These are phyloP conservation scores for Cyphomyrmex costatus DNA, from an alignment of 1,140 invertebrate species.

Conservation along the genomic window DNA sequence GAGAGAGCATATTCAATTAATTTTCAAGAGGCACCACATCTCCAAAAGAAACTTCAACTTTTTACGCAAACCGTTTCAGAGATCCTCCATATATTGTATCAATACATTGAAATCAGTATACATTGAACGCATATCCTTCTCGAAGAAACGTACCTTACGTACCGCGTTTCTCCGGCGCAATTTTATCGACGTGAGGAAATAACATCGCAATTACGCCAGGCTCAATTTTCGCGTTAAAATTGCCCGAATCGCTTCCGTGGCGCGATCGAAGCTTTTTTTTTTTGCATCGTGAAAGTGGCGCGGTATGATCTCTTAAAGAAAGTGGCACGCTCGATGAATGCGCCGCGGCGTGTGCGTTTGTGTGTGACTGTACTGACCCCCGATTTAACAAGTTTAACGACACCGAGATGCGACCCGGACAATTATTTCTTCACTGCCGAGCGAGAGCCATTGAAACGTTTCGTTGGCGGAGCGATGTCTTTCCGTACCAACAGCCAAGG, in stretches of 20 bases:
- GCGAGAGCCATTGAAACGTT: slow-evolving; percentile 64
- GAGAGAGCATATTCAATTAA: not conserved
- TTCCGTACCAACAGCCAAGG: slow-evolving; percentile 69
- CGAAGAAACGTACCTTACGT: not conserved
- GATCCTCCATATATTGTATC: not conserved
- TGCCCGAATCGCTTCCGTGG: slow-evolving; percentile 25
- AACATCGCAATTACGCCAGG: slow-evolving; percentile 32
- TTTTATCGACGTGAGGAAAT: slow-evolving; percentile 14
- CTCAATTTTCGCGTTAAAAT: slow-evolving; percentile 29
- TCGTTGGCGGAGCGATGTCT: slow-evolving; percentile 68
- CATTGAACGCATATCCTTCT: not conserved
- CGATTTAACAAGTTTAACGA: slow-evolving; percentile 74
- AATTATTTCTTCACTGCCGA: slow-evolving; percentile 69
- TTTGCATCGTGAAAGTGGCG: slow-evolving; percentile 24
- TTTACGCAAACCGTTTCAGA: not conserved
- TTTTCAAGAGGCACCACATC: not conserved
- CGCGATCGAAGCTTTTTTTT: slow-evolving; percentile 23
- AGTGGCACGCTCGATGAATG: slow-evolving; percentile 30
- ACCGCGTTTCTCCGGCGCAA: slow-evolving; percentile 22
- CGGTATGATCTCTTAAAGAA: slow-evolving; percentile 29
- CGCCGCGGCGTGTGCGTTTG: not conserved
- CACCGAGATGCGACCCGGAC: slow-evolving; percentile 64
- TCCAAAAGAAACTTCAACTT: not conserved
- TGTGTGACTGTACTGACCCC: slow-evolving; percentile 49
- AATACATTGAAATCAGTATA: no score